A percentile compares a stretch with the other conserved stretches of the same genome.
Evolutionary conservation across 1,140 invertebrate genomes (phyloP).

Genomic region (Penaeus chinensis): DNA sequence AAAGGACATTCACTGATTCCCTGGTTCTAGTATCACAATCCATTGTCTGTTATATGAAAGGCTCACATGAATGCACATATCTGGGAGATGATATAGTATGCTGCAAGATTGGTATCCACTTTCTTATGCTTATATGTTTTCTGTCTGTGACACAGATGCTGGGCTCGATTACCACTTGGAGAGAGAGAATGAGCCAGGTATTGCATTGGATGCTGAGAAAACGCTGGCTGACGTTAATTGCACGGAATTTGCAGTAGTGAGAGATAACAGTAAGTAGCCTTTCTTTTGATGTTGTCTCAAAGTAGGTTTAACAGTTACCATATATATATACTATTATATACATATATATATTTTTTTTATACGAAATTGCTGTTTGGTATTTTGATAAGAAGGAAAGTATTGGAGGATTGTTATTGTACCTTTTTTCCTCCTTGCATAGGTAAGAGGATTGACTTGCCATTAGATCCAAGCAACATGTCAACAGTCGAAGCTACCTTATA

Average conservation of each 20-base stretch:
- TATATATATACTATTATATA: too few species aligned
- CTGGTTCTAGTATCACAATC: not conserved
- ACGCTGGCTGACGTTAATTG: constrained; percentile 67
- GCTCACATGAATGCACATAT: too few species aligned
- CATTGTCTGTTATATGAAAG: too few species aligned
- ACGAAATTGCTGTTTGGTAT: not conserved
- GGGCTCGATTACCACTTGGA: constrained; percentile 70
- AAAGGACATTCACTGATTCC: too few species aligned
- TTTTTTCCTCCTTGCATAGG: not conserved
- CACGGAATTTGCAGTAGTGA: constrained; percentile 69
- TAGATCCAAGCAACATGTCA: constrained; percentile 42
- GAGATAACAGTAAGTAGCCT: constrained; percentile 67
- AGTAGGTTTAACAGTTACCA: too few species aligned
- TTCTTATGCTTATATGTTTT: not conserved
- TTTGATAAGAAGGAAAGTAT: not conserved
- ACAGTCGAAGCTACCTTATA: constrained; percentile 47
- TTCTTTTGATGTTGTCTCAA: not conserved
- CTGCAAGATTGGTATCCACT: not conserved
- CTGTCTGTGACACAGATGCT: constrained; percentile 27
- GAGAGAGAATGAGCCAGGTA: constrained; percentile 68
- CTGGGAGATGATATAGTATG: too few species aligned
- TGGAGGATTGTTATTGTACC: not conserved
- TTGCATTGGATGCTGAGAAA: constrained; percentile 68
- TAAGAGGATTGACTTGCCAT: constrained; percentile 27
- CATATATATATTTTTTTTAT: too few species aligned